Percentiles rank a stretch among this genome's conserved stretches.
These are phyloP conservation scores for Pachypanchax playfairii DNA, from an alignment of 2,113 vertebrate genomes.

Conservation along the genomic window DNA sequence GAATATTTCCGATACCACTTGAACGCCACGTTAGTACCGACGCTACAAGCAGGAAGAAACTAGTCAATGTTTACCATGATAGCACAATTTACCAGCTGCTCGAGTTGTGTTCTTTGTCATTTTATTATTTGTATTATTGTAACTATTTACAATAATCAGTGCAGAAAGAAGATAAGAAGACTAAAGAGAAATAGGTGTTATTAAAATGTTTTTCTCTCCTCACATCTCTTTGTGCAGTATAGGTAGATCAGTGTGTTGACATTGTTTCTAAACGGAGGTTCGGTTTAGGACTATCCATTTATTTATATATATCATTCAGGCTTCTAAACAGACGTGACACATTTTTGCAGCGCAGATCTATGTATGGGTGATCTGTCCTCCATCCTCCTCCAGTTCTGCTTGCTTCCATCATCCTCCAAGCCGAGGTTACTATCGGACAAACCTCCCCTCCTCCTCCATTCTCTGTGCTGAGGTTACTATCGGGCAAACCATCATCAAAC, in stretches of 20 bases:
- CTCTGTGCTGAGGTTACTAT: slow-evolving; percentile 70
- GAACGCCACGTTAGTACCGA: slow-evolving; percentile 41
- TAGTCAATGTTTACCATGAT: slow-evolving; percentile 20
- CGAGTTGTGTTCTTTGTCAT: not conserved
- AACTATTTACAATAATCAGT: not conserved
- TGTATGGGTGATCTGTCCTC: slow-evolving; percentile 47
- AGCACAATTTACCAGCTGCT: not conserved
- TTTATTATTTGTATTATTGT: not conserved
- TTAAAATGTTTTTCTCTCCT: not conserved
- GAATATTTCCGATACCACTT: not conserved
- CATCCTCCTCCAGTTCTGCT: slow-evolving; percentile 26
- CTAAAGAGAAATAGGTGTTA: not conserved
- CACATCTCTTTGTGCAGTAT: not conserved
- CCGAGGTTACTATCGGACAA: slow-evolving; percentile 80
- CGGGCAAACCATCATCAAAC: slow-evolving; percentile 69
- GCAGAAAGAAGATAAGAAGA: not conserved
- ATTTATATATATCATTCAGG: no score
- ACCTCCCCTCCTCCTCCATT: slow-evolving; percentile 46
- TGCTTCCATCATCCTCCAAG: slow-evolving; percentile 16
- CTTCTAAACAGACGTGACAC: slow-evolving; percentile 28
- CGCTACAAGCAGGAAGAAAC: slow-evolving; percentile 19
- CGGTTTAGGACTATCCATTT: not conserved
- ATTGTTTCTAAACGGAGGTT: not conserved
- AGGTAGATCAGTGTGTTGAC: not conserved
- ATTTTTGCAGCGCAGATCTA: slow-evolving; percentile 38